Evolutionary conservation across 1,140 invertebrate species (phyloP).

Genomic region (Heliconius hewitsoni): DNA sequence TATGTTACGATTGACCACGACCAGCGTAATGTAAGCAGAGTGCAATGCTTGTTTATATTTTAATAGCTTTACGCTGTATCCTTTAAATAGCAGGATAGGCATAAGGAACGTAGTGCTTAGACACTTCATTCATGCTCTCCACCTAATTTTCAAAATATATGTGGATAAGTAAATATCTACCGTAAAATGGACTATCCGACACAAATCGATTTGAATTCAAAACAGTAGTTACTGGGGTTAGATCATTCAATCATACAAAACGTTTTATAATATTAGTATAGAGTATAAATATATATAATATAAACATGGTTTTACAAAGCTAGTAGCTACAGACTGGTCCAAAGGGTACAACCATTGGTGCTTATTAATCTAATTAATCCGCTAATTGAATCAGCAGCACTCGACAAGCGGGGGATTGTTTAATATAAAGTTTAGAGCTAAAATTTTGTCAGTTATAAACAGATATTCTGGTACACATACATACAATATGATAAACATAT

Average conservation of each 20-base stretch:
- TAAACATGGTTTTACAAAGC: neutral
- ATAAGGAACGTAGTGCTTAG: neutral
- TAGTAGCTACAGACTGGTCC: neutral
- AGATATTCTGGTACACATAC: neutral
- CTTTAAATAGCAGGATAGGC: too few species aligned
- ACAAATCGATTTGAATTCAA: too few species aligned
- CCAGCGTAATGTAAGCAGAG: neutral
- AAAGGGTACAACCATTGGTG: neutral
- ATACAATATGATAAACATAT: neutral
- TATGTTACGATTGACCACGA: neutral
- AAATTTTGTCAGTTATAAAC: neutral
- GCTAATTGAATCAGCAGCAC: slow-evolving; percentile 23
- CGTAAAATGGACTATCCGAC: too few species aligned
- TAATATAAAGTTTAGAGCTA: slow-evolving; percentile 1
- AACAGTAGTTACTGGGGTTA: too few species aligned
- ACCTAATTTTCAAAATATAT: too few species aligned
- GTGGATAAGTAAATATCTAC: too few species aligned
- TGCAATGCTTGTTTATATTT: neutral
- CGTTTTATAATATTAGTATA: too few species aligned
- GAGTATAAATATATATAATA: too few species aligned
- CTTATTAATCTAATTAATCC: slow-evolving; percentile 26
- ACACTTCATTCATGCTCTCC: neutral
- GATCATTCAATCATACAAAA: too few species aligned
- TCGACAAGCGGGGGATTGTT: slow-evolving; percentile 1
- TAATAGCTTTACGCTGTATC: too few species aligned